These are phyloP conservation scores for Carposina sasakii DNA, from an alignment of 1,140 invertebrate species.

Conservation along the genomic window DNA sequence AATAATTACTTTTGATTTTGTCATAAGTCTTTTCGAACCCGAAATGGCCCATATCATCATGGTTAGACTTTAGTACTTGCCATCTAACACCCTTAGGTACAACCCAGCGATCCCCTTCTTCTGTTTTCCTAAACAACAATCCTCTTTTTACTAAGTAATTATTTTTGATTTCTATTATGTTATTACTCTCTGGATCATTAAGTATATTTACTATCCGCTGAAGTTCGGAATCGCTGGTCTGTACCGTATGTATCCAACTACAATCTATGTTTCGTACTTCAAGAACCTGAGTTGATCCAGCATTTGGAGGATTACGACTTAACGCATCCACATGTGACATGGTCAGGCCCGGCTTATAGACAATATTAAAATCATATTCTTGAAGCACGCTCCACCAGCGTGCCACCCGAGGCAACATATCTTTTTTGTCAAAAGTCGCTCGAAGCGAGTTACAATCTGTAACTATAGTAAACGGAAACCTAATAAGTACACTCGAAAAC, in stretches of 20 bases:
- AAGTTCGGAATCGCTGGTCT: neutral
- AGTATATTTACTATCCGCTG: neutral
- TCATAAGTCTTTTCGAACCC: slow-evolving; percentile 23
- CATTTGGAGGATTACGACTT: slow-evolving; percentile 19
- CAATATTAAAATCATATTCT: slow-evolving; percentile 26
- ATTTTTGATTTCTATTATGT: neutral
- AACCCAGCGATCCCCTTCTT: slow-evolving; percentile 1
- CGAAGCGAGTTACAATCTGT: slow-evolving; percentile 25
- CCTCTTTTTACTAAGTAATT: neutral
- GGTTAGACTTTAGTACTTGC: slow-evolving; percentile 12
- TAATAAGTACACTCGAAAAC: slow-evolving; percentile 37
- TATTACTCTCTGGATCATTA: neutral
- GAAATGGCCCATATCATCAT: slow-evolving; percentile 28
- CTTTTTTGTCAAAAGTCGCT: slow-evolving; percentile 10
- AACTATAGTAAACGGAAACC: slow-evolving; percentile 39
- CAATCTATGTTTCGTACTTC: neutral
- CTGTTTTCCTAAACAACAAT: neutral
- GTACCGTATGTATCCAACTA: neutral
- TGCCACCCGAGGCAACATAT: slow-evolving; percentile 22
- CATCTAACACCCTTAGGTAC: slow-evolving; percentile 3
- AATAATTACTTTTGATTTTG: slow-evolving; percentile 8
- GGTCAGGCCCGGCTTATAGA: slow-evolving; percentile 24
- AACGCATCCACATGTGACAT: slow-evolving; percentile 40
- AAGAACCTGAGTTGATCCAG: neutral
- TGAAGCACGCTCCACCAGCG: slow-evolving; percentile 25